Percentiles rank a stretch among this genome's conserved stretches.
Evolutionary conservation across 2,113 vertebrate species (phyloP).

Genomic region (Tetrax tetrax): DNA sequence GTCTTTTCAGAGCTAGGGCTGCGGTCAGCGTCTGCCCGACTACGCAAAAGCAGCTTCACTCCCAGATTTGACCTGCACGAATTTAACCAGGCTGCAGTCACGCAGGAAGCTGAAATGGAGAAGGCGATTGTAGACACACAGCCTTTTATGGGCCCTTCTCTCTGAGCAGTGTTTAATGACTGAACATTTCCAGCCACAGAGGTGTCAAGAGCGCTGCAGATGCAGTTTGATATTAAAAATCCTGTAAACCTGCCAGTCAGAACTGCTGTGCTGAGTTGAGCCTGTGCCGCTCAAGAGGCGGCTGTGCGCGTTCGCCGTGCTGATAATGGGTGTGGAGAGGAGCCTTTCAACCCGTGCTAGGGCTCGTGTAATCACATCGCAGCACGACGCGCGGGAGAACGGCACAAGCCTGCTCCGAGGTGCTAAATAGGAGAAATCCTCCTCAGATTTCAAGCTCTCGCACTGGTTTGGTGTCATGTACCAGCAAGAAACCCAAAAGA

Average conservation of each 20-base stretch:
- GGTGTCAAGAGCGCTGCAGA: neutral
- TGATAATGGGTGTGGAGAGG: neutral
- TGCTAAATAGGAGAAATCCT: neutral
- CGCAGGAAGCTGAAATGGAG: neutral
- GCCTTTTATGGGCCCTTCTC: neutral
- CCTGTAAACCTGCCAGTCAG: neutral
- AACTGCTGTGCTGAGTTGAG: neutral
- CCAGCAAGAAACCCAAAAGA: neutral
- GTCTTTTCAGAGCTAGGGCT: neutral
- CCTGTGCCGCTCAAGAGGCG: neutral
- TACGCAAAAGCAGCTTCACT: neutral
- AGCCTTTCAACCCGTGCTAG: neutral
- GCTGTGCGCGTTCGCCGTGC: neutral
- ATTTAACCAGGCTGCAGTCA: neutral
- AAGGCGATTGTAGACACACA: rapidly evolving
- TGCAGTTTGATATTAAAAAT: neutral
- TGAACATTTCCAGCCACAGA: neutral
- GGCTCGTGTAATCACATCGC: rapidly evolving
- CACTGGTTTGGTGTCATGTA: neutral
- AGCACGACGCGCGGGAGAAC: neutral
- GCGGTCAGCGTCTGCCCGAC: neutral
- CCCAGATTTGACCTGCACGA: neutral
- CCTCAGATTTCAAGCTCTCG: neutral
- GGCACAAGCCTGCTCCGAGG: neutral
- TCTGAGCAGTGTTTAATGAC: neutral